Evolutionary conservation across 2,113 vertebrate genomes (phyloP), one percentile per base, ranked within the genome.

Genomic region (Lepus europaeus): DNA sequence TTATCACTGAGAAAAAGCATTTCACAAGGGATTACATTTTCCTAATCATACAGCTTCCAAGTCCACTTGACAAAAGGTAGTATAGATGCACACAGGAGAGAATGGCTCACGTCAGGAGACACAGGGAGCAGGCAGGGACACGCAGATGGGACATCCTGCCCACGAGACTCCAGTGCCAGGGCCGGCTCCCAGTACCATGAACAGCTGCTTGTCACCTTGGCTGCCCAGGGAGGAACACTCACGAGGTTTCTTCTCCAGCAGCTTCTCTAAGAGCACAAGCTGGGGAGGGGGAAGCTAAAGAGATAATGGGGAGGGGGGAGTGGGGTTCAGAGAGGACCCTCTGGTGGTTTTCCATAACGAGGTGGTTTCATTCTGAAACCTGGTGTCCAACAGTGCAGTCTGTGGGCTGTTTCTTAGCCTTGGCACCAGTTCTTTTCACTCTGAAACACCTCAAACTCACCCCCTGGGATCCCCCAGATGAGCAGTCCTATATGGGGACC

Each of bases 11-110:
- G 31, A 94, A 64, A 29, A 27, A 45, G 6, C 33, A 51, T 33
- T 53, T 14, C 49, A 29, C 82, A 72, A 68, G 69, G 76, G 33
- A 49, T 89, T 56, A 10, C 49, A 88, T 64, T 81, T 78, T 87
- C 72, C 76, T 53, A 81, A 89, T 9, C 59, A 86, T 31, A 72
- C 11, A 81, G 77, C 13, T 49, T 73, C 72, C 49, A 74, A 63
- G 27, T 66, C 17, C 61, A 56, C 63, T 45, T 84, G 36, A 93
- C 61, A 23, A 80, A 78, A 31, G 14, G 22, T 25, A 66, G 17
- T 22, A 53, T 2, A 66, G 29, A 51, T 17, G 29, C 25, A 8
- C 49, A 9, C 11, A 59, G 69, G 33, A 36, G 9, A 31, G 68
- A 73, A 25, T 10, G 16, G 25, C 19, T 27, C 10, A 29, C 77